A percentile compares a stretch with the other conserved stretches of the same genome.
Evolutionary conservation across 2,113 vertebrate genomes (phyloP).

Genomic region (Panthera uncia): DNA sequence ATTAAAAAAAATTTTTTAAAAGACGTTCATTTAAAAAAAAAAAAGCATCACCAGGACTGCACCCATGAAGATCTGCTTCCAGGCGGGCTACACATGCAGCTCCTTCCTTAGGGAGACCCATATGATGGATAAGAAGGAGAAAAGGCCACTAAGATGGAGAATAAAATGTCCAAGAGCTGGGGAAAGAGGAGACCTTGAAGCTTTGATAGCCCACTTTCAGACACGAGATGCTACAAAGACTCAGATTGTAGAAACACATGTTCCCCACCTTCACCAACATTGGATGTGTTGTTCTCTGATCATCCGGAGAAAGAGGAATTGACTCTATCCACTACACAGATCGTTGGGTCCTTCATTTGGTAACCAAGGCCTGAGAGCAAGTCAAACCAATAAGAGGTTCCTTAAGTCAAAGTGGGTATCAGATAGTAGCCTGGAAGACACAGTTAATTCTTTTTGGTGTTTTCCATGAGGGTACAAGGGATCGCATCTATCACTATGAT

Average conservation of each 20-base stretch:
- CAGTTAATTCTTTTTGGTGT: slow-evolving; percentile 90
- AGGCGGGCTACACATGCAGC: background rate
- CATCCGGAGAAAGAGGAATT: slow-evolving; percentile 91
- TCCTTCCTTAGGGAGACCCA: background rate
- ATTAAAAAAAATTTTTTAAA: no score
- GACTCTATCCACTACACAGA: slow-evolving; percentile 92
- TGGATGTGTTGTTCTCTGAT: slow-evolving; percentile 87
- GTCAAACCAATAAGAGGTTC: slow-evolving; percentile 90
- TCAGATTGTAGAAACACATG: slow-evolving; percentile 85
- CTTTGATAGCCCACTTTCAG: slow-evolving; percentile 90
- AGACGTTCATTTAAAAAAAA: background rate
- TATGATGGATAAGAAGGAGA: background rate
- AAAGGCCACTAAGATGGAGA: background rate
- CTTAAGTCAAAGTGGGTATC: slow-evolving; percentile 90
- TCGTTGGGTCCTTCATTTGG: slow-evolving; percentile 91
- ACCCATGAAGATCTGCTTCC: background rate
- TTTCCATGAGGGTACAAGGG: slow-evolving; percentile 90
- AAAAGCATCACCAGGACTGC: background rate
- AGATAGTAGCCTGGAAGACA: slow-evolving; percentile 88
- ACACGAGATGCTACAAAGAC: slow-evolving; percentile 90
- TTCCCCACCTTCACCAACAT: slow-evolving; percentile 85
- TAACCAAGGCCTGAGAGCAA: slow-evolving; percentile 89
- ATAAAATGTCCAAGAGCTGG: background rate
- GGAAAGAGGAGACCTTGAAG: slow-evolving; percentile 88
- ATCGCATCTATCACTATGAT: slow-evolving; percentile 94